These are phyloP conservation scores for Copidosoma aretas DNA, from an alignment of 2,888 invertebrate species.

Conservation along the genomic window DNA sequence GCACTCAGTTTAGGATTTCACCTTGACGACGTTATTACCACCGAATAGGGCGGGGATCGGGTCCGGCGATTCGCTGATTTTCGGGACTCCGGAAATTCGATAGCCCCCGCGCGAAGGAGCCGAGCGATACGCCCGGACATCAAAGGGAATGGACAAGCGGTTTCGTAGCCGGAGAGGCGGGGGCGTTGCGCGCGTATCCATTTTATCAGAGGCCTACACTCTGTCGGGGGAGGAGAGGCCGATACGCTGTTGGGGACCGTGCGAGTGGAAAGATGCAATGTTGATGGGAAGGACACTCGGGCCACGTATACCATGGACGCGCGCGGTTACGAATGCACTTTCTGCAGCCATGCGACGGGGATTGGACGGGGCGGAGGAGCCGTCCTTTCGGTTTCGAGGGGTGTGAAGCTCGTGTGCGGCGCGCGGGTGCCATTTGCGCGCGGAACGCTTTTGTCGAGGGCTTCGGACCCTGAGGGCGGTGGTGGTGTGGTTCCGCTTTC, in stretches of 20 bases:
- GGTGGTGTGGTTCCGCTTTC: too few relatives aligned
- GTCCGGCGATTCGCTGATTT: too few relatives aligned
- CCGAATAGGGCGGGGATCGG: too few relatives aligned
- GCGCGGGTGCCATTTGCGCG: background rate
- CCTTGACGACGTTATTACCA: too few relatives aligned
- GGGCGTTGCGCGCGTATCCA: background rate
- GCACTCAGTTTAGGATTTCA: too few relatives aligned
- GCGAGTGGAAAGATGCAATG: conserved; percentile 2
- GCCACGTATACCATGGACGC: background rate
- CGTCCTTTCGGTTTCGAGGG: background rate
- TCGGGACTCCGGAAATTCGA: background rate
- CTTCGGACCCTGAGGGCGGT: background rate
- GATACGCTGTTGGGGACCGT: background rate
- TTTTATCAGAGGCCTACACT: conserved; percentile 13
- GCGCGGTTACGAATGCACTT: background rate
- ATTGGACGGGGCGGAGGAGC: too few relatives aligned
- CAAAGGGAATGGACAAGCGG: conserved; percentile 10
- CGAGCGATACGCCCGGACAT: background rate
- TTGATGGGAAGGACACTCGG: background rate
- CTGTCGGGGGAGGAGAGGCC: background rate
- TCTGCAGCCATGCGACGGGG: background rate
- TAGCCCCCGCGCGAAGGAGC: background rate
- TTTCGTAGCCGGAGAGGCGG: background rate
- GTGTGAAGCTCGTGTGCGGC: background rate
- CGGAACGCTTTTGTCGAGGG: too few relatives aligned